A percentile compares a stretch with the other conserved stretches of the same genome.
These are phyloP conservation scores for Diaperis boleti DNA, from an alignment of 2,888 invertebrate species.

Conservation along the genomic window DNA sequence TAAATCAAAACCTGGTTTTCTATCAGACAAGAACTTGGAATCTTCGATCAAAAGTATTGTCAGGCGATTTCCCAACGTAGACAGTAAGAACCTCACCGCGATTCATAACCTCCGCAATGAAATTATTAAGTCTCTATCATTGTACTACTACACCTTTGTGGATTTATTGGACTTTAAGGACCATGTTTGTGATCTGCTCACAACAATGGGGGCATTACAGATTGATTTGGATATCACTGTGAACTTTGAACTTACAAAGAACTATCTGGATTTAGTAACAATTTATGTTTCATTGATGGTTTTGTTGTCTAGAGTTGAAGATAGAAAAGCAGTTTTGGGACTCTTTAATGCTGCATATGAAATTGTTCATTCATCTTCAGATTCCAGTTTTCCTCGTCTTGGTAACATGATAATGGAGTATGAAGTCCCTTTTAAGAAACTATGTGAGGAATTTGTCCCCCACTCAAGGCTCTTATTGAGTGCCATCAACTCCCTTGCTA, in stretches of 20 bases:
- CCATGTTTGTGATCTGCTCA: slow-evolving; percentile 89
- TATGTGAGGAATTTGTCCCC: slow-evolving; percentile 96
- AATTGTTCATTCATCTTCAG: slow-evolving; percentile 88
- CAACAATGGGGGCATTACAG: slow-evolving; percentile 97
- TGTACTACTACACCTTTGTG: slow-evolving; percentile 99
- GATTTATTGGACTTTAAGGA: slow-evolving; percentile 98
- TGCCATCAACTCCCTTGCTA: slow-evolving; percentile 89
- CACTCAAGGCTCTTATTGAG: slow-evolving; percentile 88
- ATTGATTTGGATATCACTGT: slow-evolving; percentile 94
- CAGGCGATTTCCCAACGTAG: slow-evolving; percentile 94
- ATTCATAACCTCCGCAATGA: slow-evolving; percentile 91
- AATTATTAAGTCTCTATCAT: slow-evolving; percentile 94
- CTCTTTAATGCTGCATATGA: slow-evolving; percentile 98
- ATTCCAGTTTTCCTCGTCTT: slow-evolving; percentile 92
- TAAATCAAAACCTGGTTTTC: slow-evolving; percentile 97
- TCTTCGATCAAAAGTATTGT: slow-evolving; percentile 96
- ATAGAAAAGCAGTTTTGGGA: slow-evolving; percentile 96
- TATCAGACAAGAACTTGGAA: slow-evolving; percentile 97
- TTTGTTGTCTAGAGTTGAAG: slow-evolving; percentile 96
- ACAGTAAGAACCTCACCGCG: slow-evolving; percentile 89
- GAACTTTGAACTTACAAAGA: slow-evolving; percentile 96
- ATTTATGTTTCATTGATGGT: slow-evolving; percentile 98
- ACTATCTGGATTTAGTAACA: slow-evolving; percentile 93
- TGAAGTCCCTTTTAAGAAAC: slow-evolving; percentile 93
- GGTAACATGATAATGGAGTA: slow-evolving; percentile 99